phyloP scores from a whole-genome alignment of 2,797 vertebrate species.

The Anolis apletophallus region DNA sequence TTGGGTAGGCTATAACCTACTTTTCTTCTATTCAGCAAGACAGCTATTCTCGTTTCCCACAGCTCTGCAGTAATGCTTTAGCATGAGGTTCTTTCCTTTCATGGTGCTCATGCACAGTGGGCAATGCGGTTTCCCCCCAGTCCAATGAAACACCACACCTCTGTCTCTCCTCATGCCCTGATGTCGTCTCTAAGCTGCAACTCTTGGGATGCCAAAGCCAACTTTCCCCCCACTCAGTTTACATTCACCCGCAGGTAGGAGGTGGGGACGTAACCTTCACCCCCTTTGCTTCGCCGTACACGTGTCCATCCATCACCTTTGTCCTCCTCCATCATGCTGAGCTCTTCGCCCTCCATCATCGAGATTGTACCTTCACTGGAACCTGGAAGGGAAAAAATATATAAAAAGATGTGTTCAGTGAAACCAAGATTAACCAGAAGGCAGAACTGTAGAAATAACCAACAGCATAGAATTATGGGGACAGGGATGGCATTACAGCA shows the following conservation, averaged over 20 bases:
- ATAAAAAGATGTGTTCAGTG: too few species aligned
- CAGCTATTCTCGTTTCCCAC: not conserved
- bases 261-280: conserved; percentile 91
- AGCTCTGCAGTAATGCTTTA: conserved; percentile 3
- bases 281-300: conserved; percentile 86
- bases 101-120: not conserved
- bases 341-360: conserved; percentile 89
- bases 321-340: conserved; percentile 90
- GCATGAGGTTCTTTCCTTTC: not conserved
- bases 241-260: conserved; percentile 87
- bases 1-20: not conserved
- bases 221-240: conserved; percentile 70
- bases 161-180: not conserved
- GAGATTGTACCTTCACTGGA: conserved; percentile 91
- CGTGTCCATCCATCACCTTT: conserved; percentile 93
- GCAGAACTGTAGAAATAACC: not conserved
- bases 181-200: not conserved
- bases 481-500: not conserved
- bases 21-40: not conserved
- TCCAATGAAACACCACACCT: not conserved
- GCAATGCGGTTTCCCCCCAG: not conserved
- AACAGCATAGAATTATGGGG: not conserved
- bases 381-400: conserved; percentile 70
- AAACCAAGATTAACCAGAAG: not conserved
- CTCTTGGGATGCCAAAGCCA: too few species aligned